These are phyloP conservation scores for Thinocorus orbignyianus DNA, from an alignment of 2,113 vertebrate genomes.

Conservation along the genomic window DNA sequence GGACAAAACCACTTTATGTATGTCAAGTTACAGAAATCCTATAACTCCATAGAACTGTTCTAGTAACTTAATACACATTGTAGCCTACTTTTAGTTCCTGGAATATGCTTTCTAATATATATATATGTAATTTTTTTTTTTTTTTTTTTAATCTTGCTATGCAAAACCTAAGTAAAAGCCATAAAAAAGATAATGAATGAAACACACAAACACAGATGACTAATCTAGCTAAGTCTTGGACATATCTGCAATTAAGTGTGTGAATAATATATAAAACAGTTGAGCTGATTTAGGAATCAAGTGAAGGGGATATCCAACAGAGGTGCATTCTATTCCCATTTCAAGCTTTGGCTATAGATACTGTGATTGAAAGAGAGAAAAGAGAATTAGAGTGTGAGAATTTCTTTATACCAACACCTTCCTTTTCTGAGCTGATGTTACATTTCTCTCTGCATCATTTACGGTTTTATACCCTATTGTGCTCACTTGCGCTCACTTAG, in stretches of 20 bases:
- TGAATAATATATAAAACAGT: not conserved
- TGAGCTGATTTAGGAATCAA: not conserved
- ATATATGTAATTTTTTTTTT: too few relatives aligned
- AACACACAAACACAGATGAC: not conserved
- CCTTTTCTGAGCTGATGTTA: not conserved
- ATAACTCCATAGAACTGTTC: not conserved
- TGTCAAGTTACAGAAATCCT: not conserved
- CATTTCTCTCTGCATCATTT: not conserved
- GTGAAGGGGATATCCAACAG: not conserved
- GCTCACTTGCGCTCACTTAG: not conserved
- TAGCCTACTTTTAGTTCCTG: not conserved
- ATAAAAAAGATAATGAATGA: not conserved
- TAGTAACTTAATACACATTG: not conserved
- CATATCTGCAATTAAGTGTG: not conserved
- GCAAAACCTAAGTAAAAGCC: not conserved
- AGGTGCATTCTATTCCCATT: not conserved
- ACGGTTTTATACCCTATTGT: not conserved
- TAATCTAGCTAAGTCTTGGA: not conserved
- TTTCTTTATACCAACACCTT: not conserved
- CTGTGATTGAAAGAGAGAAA: not conserved
- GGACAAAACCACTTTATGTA: not conserved
- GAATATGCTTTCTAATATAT: not conserved
- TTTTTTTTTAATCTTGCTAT: not conserved
- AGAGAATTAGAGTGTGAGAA: not conserved
- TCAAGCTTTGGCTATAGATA: not conserved